These are phyloP conservation scores for Chloropsis cyanopogon DNA, from an alignment of 2,113 vertebrate genomes.

Conservation along the genomic window DNA sequence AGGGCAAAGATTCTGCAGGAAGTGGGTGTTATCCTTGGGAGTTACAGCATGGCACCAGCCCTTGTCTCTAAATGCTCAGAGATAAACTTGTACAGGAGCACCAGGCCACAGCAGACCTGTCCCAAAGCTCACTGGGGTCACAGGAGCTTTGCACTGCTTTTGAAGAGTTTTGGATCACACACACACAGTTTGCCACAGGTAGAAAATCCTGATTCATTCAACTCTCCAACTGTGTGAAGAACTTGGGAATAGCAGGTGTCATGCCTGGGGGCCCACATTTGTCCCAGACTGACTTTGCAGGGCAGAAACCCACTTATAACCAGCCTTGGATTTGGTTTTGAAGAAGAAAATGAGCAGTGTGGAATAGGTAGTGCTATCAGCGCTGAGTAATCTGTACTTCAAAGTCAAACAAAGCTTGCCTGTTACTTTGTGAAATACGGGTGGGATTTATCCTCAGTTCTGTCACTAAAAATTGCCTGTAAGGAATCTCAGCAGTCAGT, in stretches of 20 bases:
- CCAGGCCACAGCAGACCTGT: not conserved
- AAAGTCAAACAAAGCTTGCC: conserved; percentile 30
- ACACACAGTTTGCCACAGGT: not conserved
- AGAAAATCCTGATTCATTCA: not conserved
- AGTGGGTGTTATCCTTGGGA: not conserved
- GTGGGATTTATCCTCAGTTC: not conserved
- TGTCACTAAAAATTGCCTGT: not conserved
- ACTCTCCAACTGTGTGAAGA: not conserved
- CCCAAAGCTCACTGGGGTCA: not conserved
- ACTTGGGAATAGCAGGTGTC: too few species aligned
- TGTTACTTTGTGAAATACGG: not conserved
- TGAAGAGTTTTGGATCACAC: not conserved
- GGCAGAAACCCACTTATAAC: not conserved
- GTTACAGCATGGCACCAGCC: accelerated
- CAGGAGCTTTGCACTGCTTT: not conserved
- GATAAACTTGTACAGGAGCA: not conserved
- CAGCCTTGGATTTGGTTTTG: not conserved
- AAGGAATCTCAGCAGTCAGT: not conserved
- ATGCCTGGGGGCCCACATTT: not conserved
- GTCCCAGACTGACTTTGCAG: not conserved
- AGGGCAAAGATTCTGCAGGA: not conserved
- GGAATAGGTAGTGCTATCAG: not conserved
- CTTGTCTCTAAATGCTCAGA: not conserved
- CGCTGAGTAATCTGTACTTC: not conserved
- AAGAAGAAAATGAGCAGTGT: not conserved